Conservation (phyloP, 2,888 invertebrate species). For the Tortricodes alternella region DNA sequence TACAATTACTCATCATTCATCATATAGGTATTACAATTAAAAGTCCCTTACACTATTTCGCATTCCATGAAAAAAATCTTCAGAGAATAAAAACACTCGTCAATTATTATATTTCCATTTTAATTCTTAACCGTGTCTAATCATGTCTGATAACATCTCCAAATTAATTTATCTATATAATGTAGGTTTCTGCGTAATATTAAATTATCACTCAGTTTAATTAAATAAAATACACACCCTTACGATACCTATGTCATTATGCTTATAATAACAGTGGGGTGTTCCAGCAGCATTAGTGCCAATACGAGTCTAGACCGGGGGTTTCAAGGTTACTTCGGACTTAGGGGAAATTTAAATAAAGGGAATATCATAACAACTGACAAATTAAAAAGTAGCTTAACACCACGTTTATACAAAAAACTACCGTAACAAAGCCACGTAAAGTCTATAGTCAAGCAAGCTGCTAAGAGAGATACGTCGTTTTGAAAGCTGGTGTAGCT, state of each 20-base stretch:
- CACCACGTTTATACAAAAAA: background rate
- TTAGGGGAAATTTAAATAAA: conserved; percentile 25
- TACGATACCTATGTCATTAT: background rate
- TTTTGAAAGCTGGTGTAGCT: background rate
- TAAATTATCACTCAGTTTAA: background rate
- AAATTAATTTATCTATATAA: too few relatives aligned
- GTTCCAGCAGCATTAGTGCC: conserved; percentile 20
- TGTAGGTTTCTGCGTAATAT: background rate
- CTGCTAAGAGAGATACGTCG: background rate
- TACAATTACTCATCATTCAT: too few relatives aligned
- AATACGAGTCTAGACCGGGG: conserved; percentile 30
- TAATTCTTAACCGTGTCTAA: too few relatives aligned
- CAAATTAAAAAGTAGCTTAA: conserved; percentile 7
- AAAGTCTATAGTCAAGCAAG: background rate
- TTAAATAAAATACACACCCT: background rate
- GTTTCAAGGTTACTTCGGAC: conserved; percentile 31
- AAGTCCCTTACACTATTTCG: too few relatives aligned
- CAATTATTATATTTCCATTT: too few relatives aligned
- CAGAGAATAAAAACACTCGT: too few relatives aligned
- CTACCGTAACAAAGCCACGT: background rate
- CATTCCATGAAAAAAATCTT: too few relatives aligned
- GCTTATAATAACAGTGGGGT: conserved; percentile 4
- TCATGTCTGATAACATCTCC: too few relatives aligned
- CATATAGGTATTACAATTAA: too few relatives aligned
- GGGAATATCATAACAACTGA: conserved; percentile 26